Percentiles rank a stretch among this genome's conserved stretches.
phyloP scores from a whole-genome alignment of 1,140 invertebrate species.

The Scaptomyza montana region DNA sequence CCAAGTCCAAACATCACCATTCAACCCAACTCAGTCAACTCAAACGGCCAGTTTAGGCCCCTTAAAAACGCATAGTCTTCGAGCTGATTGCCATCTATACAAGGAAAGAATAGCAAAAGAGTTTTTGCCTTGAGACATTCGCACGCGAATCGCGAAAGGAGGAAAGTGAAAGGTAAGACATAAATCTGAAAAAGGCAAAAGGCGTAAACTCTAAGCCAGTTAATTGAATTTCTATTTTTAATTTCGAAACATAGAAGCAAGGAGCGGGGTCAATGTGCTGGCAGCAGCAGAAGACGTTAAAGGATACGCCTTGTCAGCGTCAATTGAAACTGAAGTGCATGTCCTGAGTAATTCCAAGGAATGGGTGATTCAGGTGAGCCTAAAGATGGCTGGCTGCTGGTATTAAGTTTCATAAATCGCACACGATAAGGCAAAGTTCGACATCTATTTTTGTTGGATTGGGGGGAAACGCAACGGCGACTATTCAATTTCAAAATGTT shows the following conservation, averaged over 20 bases:
- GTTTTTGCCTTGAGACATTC: conserved; percentile 45
- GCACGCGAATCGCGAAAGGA: conserved; percentile 57
- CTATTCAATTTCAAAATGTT: conserved; percentile 75
- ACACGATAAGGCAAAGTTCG: not conserved
- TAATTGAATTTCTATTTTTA: conserved; percentile 79
- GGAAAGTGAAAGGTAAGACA: conserved; percentile 66
- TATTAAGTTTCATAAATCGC: conserved; percentile 49
- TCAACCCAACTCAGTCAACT: conserved; percentile 54
- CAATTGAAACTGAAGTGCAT: conserved; percentile 21
- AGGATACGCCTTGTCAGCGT: conserved; percentile 39
- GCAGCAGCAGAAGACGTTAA: not conserved
- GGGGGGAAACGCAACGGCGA: conserved; percentile 63
- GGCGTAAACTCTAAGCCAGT: conserved; percentile 7
- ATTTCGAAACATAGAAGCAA: conserved; percentile 23
- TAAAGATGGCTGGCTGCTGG: not conserved
- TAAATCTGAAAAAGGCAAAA: conserved; percentile 7
- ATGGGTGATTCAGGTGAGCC: conserved; percentile 72
- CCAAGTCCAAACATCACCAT: conserved; percentile 22
- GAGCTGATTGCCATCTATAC: conserved; percentile 65
- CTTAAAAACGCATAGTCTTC: conserved; percentile 43
- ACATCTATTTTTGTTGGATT: conserved; percentile 12
- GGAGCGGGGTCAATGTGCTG: conserved; percentile 51
- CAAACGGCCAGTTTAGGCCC: conserved; percentile 47
- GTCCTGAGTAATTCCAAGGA: conserved; percentile 23
- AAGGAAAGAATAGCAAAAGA: not conserved